Conservation (phyloP, 2,113 vertebrate genomes). For the Heliornis fulica region DNA sequence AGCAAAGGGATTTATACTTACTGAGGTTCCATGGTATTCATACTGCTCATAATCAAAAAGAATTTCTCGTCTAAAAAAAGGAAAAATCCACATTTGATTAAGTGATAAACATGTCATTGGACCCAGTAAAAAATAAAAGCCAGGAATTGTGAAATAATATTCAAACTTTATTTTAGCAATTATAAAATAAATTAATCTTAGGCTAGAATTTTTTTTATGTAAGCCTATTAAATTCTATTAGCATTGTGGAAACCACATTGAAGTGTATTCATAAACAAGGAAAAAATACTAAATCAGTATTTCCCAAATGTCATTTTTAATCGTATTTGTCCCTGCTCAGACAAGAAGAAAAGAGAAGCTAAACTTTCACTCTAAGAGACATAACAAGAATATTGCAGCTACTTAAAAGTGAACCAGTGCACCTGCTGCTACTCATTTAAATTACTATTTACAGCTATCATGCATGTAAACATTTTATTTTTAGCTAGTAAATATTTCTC, state of each 20-base stretch:
- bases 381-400: background rate
- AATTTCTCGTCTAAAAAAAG: conserved; percentile 86
- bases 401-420: background rate
- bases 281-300: background rate
- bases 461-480: background rate
- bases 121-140: background rate
- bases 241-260: background rate
- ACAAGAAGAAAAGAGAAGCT: background rate
- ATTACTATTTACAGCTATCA: background rate
- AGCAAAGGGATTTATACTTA: conserved; percentile 74
- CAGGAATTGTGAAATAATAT: background rate
- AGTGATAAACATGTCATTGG: background rate
- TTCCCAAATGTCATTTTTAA: background rate
- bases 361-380: background rate
- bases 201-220: background rate
- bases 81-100: background rate
- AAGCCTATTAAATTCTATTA: background rate
- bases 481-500: background rate
- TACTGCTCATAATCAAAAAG: conserved; percentile 98
- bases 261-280: background rate
- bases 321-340: background rate
- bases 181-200: background rate
- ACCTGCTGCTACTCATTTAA: background rate
- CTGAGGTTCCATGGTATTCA: conserved; percentile 95
- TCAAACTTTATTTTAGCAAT: background rate